Evolutionary conservation across 2,888 invertebrate species (phyloP).

Genomic region (Agonopterix alstromeriana): DNA sequence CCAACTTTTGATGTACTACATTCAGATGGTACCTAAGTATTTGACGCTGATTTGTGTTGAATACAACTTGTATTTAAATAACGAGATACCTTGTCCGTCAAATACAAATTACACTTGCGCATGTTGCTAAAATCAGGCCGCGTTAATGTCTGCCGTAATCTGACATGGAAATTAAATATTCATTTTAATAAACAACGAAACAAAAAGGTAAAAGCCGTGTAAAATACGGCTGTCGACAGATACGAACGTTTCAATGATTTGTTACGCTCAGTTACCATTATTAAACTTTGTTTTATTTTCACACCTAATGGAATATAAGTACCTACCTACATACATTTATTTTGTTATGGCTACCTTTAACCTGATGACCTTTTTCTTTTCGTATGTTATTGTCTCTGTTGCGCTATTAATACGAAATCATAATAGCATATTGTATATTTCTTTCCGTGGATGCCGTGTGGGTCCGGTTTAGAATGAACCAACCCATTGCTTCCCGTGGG

Average conservation of each 20-base stretch:
- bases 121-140: conserved; percentile 1
- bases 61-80: conserved; percentile 26
- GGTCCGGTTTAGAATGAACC: too few species aligned
- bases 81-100: conserved; percentile 20
- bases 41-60: conserved; percentile 34
- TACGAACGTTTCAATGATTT: conserved; percentile 45
- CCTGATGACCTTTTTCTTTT: too few species aligned
- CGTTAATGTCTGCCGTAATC: conserved; percentile 6
- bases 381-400: too few species aligned
- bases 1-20: conserved; percentile 19
- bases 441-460: too few species aligned
- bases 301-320: conserved; percentile 29
- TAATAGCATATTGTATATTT: too few species aligned
- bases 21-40: conserved; percentile 19
- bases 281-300: conserved; percentile 33
- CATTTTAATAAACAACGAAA: conserved; percentile 48
- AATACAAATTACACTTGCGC: conserved; percentile 3
- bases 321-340: too few species aligned
- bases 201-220: conserved; percentile 38
- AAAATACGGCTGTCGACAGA: conserved; percentile 34
- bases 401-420: too few species aligned
- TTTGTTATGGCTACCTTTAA: too few species aligned
- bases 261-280: conserved; percentile 39
- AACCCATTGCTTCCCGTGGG: too few species aligned
- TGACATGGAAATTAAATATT: conserved; percentile 58